These are phyloP conservation scores for Ephestia elutella DNA, from an alignment of 1,140 invertebrate genomes.

Conservation along the genomic window DNA sequence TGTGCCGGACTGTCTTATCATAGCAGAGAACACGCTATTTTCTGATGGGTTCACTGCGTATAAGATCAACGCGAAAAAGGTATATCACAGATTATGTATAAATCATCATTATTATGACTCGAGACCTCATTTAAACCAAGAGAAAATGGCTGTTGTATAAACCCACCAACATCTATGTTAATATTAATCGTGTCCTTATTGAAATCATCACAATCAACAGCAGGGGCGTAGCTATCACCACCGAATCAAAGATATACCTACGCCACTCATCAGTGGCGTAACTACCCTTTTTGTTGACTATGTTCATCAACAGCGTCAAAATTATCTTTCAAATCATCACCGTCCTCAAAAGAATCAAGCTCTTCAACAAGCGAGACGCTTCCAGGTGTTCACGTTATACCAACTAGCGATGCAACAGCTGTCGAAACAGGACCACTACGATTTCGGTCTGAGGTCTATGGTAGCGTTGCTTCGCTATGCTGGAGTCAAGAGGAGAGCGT, in stretches of 20 bases:
- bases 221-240: too few relatives aligned
- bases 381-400: conserved; percentile 81
- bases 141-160: too few relatives aligned
- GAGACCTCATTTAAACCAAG: too few relatives aligned
- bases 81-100: conserved; percentile 23
- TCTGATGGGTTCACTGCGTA: conserved; percentile 91
- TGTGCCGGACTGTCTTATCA: conserved; percentile 91
- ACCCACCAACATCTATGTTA: too few relatives aligned
- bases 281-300: too few relatives aligned
- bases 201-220: too few relatives aligned
- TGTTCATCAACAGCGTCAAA: too few relatives aligned
- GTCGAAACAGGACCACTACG: conserved; percentile 89
- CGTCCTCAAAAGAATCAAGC: too few relatives aligned
- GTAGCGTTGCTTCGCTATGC: conserved; percentile 89
- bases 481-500: conserved; percentile 83
- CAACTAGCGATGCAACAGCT: conserved; percentile 82
- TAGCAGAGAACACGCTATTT: conserved; percentile 91
- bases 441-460: conserved; percentile 90
- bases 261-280: too few relatives aligned
- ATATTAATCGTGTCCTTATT: too few relatives aligned
- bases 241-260: too few relatives aligned
- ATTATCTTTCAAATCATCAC: too few relatives aligned
- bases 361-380: neutral
- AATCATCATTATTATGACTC: neutral
- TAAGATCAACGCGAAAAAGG: conserved; percentile 85